Conservation (phyloP, 2,113 vertebrate genomes). For the Rhinoderma darwinii region DNA sequence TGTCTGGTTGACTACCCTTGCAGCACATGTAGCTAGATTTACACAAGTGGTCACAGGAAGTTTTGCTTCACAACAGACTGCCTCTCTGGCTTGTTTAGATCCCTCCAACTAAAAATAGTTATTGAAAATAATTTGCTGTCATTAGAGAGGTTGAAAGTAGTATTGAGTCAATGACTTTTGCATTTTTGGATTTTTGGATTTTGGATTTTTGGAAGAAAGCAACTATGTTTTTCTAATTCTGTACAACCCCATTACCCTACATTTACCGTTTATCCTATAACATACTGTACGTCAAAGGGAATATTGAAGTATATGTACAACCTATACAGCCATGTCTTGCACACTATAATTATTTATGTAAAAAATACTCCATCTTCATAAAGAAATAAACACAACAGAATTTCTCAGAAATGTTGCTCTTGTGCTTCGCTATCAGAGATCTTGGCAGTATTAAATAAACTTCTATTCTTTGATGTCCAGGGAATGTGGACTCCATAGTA, state of each 20-base stretch:
- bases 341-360: not conserved
- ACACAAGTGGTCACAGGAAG: too few relatives aligned
- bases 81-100: too few relatives aligned
- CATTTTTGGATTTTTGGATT: too few relatives aligned
- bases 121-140: too few relatives aligned
- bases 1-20: too few relatives aligned
- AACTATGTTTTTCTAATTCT: too few relatives aligned
- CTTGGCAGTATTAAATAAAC: conserved; percentile 1
- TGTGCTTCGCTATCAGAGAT: not conserved
- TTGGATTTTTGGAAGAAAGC: too few relatives aligned
- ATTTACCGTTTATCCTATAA: not conserved
- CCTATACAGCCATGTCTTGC: not conserved
- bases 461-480: not conserved
- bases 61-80: too few relatives aligned
- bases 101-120: too few relatives aligned
- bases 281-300: conserved; percentile 15
- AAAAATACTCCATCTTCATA: not conserved
- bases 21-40: too few relatives aligned
- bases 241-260: not conserved
- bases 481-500: conserved; percentile 5
- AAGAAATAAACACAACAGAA: not conserved
- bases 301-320: not conserved
- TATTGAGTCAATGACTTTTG: too few relatives aligned
- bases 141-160: too few relatives aligned
- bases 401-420: not conserved